A percentile compares a stretch with the other conserved stretches of the same genome.
These are phyloP conservation scores for Nycticorax nycticorax DNA, from an alignment of 2,113 vertebrate species.

Conservation along the genomic window DNA sequence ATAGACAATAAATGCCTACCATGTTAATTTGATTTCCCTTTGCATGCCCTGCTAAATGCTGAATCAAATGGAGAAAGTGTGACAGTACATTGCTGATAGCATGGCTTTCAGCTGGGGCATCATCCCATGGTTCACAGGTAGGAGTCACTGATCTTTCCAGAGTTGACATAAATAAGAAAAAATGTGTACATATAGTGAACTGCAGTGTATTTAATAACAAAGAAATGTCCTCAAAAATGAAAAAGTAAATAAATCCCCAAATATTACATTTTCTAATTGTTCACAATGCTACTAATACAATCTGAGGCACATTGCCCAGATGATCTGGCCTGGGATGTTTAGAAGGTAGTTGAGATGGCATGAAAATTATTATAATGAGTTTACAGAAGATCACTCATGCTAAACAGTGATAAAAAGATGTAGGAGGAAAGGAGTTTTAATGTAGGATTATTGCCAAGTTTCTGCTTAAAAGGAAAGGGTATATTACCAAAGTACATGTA, in stretches of 20 bases:
- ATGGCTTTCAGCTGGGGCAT: conserved; percentile 31
- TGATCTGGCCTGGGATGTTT: not conserved
- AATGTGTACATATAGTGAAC: conserved; percentile 24
- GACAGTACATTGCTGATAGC: conserved; percentile 4
- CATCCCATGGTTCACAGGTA: not conserved
- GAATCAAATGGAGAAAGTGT: conserved; percentile 34
- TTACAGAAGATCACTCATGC: not conserved
- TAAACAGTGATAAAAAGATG: not conserved
- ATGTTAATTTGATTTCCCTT: conserved; percentile 3
- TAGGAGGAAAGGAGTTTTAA: not conserved
- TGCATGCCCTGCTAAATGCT: conserved; percentile 31
- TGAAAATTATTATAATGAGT: not conserved
- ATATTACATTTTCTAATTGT: not conserved
- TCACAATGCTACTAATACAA: not conserved
- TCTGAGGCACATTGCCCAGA: not conserved
- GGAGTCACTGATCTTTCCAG: not conserved
- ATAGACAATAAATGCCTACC: conserved; percentile 27
- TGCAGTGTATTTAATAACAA: conserved; percentile 35
- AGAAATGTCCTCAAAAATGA: not conserved
- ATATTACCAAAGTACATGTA: not conserved
- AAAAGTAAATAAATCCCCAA: not conserved
- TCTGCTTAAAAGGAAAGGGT: not conserved
- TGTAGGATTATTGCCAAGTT: not conserved
- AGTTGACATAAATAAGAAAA: conserved; percentile 41
- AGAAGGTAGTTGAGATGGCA: not conserved